Percentiles rank a stretch among this genome's conserved stretches.
phyloP scores from a whole-genome alignment of 2,888 invertebrate species.

The Hyposoter dolosus region DNA sequence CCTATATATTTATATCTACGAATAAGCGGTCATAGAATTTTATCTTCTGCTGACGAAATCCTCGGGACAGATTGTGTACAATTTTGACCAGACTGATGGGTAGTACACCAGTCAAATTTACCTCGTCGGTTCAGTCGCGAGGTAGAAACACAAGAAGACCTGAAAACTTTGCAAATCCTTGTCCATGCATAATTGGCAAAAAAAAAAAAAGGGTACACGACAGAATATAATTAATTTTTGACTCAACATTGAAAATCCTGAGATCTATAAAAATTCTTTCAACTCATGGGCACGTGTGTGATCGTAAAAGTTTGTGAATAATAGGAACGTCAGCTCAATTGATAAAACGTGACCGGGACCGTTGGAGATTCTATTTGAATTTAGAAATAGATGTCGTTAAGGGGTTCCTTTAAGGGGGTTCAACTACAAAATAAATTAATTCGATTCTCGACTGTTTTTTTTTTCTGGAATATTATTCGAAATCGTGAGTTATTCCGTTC shows the following conservation, averaged over 20 bases:
- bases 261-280: neutral
- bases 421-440: too few species aligned
- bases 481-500: too few species aligned
- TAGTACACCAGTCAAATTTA: neutral
- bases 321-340: neutral
- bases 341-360: neutral
- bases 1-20: neutral
- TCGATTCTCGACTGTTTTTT: too few species aligned
- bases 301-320: neutral
- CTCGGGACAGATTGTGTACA: neutral
- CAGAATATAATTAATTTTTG: neutral
- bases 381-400: too few species aligned
- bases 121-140: neutral
- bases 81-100: neutral
- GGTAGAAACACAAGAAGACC: neutral
- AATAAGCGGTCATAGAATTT: neutral
- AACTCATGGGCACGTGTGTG: neutral
- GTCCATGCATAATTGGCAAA: neutral
- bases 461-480: too few species aligned
- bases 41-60: slow-evolving; percentile 4
- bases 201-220: neutral
- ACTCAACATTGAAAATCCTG: neutral
- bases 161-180: neutral
- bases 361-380: neutral
- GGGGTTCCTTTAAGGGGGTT: too few species aligned